Evolutionary conservation across 2,113 vertebrate species (phyloP), one percentile per base, ranked within the genome.

Genomic region (Solea solea): DNA sequence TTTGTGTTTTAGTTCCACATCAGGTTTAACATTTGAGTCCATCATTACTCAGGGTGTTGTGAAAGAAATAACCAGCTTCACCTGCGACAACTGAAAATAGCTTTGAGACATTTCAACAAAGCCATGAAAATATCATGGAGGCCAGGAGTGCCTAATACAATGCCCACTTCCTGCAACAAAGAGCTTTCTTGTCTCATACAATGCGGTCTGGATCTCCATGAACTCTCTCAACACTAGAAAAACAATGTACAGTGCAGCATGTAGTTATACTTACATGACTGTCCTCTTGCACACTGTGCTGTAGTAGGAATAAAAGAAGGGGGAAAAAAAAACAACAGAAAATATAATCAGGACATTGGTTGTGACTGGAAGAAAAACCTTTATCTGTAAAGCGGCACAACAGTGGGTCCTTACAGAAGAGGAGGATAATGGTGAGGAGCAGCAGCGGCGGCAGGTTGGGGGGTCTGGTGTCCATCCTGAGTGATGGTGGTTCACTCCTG

Each of bases 201-300:
- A 28, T 11, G 11, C 77, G 15, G 41, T 80, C 16, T 57, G 9
- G 3, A 9, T 76, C 44, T 56, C 53, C 51, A 60, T 41, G 81
- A 80, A 72, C 68, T 81, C 68, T 81, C 63, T 25, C 12, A 40
- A 25, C 1, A 0, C 25, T 10, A 12, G 8, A 66, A 15, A 55
- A 61, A 61, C 27, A 2, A 9, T 4, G 15, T 21, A 50, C 42
- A 42, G 34, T 52, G 51, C 9, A 42, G 39, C 40, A 25, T 10
- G 70, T 4, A 45, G 2, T 13, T 40, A 11, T 73, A 92, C 92
- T 91, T 76, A 93, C 92, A 84, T 27, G 70, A n/a, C 55, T 89
- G 74, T 49, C 52, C 81, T 58, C 55, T 28, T 11, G 28, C 70
- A 68, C 51, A 59, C 16, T 59, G 78, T 60, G 68, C 89, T 91